Evolutionary conservation across 1,140 invertebrate genomes (phyloP), one percentile per base, ranked within the genome.

Genomic region (Papilio polytes): DNA sequence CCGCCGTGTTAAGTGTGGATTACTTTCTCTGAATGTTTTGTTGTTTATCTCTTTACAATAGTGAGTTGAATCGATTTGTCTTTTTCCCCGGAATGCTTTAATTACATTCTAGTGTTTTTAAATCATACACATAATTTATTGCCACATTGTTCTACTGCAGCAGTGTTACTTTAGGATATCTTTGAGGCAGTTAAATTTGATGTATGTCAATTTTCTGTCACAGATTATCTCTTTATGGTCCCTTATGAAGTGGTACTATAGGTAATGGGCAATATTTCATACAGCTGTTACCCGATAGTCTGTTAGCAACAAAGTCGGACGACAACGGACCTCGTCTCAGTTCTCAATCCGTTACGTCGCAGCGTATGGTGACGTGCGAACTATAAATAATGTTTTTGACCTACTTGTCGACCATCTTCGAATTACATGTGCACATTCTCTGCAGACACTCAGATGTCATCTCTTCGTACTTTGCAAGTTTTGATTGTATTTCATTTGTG

Each of bases 331-430:
- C 76, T 78, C 76, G 76, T 51, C 36, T 78, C 76, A 78, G 36
- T 66, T 18, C 31, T 77, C 51, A 78, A 78, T 66, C 59, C 78
- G 46, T 70, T 78, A 73, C 74, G 76, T 78, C 46, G 73, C 74
- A 74, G n/a, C 41, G 20, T 63, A 79, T 83, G 74, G 74, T 89
- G 86, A 89, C 90, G 88, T 84, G 81, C 74, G 81, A 46, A 80
- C 86, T 89, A 88, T 90, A 87, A 89, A 91, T 91, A 89, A 88
- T 89, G 83, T 87, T 87, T 48, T 89, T 89, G 90, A 88, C 89
- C 90, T 83, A 91, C 80, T 88, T 88, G 82, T 81, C 80, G 82
- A 78, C 76, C 22, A 78, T 78, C 76, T 31, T 18, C 20, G 74
- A 10, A 46, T 22, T 76, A 51, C 74, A 76, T 76, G 10, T 76